Conservation (phyloP, 2,797 vertebrate species). For the Paramormyrops hopkinsi region DNA sequence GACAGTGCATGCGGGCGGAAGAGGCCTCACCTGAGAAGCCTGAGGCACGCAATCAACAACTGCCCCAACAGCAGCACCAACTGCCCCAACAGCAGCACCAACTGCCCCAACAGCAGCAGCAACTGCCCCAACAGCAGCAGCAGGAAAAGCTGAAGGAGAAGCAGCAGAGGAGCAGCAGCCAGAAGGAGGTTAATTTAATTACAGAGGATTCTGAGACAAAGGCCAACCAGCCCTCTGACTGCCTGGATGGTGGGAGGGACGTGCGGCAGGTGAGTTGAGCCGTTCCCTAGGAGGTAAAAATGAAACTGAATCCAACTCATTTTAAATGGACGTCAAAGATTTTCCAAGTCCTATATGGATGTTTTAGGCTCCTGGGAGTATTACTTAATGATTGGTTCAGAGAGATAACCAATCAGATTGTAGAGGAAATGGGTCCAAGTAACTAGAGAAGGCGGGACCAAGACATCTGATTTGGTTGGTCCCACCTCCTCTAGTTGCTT, state of each 20-base stretch:
- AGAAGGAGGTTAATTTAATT: not conserved
- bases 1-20: not conserved
- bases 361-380: not conserved
- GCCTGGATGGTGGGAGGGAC: not conserved
- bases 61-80: not conserved
- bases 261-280: not conserved
- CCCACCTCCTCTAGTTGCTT: too few relatives aligned
- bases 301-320: not conserved
- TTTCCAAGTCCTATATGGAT: not conserved
- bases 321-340: not conserved
- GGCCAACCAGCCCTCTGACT: not conserved
- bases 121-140: not conserved
- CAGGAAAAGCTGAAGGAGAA: constrained; percentile 3
- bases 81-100: not conserved
- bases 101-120: not conserved
- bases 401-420: not conserved
- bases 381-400: not conserved
- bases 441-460: not conserved
- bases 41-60: not conserved
- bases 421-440: not conserved
- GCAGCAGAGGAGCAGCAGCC: not conserved
- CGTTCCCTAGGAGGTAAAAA: not conserved
- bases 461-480: not conserved
- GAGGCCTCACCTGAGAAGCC: not conserved
- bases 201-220: not conserved